Evolutionary conservation across 2,888 invertebrate genomes (phyloP).

Genomic region (Diloba caeruleocephala): DNA sequence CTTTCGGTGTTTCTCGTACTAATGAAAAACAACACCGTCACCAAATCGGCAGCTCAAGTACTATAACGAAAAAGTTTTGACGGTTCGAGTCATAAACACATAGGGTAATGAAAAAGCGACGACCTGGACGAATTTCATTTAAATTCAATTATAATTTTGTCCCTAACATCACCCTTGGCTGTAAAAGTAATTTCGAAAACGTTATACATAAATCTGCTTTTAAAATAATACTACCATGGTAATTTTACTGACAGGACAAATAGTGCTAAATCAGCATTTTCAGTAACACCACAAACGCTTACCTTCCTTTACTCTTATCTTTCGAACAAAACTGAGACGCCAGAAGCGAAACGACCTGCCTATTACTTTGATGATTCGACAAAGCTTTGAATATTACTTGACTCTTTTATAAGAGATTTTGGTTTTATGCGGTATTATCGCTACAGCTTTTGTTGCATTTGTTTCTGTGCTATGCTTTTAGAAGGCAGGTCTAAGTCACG

Average conservation of each 20-base stretch:
- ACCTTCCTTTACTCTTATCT: constrained; percentile 66
- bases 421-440: constrained; percentile 60
- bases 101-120: constrained; percentile 32
- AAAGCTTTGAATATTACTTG: constrained; percentile 74
- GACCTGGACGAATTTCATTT: constrained; percentile 28
- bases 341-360: constrained; percentile 70
- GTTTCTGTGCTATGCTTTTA: constrained; percentile 27
- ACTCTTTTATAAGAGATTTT: constrained; percentile 63
- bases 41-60: constrained; percentile 60
- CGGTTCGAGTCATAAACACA: constrained; percentile 38
- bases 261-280: constrained; percentile 57
- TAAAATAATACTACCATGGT: neutral
- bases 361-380: constrained; percentile 79
- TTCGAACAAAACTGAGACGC: constrained; percentile 65
- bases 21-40: constrained; percentile 76
- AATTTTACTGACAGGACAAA: constrained; percentile 30
- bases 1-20: constrained; percentile 56
- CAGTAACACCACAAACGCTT: constrained; percentile 57
- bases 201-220: neutral
- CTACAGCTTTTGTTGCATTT: constrained; percentile 60
- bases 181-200: neutral
- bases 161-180: neutral
- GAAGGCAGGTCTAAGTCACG: constrained; percentile 16
- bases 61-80: constrained; percentile 48
- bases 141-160: constrained; percentile 21